Percentiles rank a stretch among this genome's conserved stretches.
Conservation (phyloP, 2,113 vertebrate genomes). For the Rattus rattus region DNA sequence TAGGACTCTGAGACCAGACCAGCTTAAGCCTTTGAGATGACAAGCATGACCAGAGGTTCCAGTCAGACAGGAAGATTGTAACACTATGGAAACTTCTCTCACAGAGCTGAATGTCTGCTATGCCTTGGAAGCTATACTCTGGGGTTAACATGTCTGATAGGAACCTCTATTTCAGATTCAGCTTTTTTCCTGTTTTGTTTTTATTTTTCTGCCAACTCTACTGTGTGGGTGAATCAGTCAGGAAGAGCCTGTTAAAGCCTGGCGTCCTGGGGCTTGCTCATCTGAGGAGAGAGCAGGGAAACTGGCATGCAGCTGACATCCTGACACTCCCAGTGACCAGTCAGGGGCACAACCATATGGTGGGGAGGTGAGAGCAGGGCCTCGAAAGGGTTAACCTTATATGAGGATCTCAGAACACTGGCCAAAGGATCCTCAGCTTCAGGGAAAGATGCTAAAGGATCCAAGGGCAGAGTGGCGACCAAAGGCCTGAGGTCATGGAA, state of each 20-base stretch:
- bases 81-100: neutral
- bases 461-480: neutral
- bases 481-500: neutral
- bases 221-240: neutral
- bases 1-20: neutral
- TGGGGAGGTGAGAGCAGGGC: too few species aligned
- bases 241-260: neutral
- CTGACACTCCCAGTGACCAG: neutral
- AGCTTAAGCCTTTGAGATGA: neutral
- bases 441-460: neutral
- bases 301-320: neutral
- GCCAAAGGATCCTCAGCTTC: neutral
- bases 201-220: neutral
- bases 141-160: neutral
- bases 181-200: slow-evolving; percentile 7
- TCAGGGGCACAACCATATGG: neutral
- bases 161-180: slow-evolving; percentile 7
- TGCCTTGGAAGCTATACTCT: neutral
- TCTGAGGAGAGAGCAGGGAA: neutral
- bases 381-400: neutral
- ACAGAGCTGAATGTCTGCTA: neutral
- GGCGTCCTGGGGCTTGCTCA: neutral
- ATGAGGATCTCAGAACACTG: neutral
- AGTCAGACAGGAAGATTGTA: neutral
- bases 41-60: neutral